phyloP scores from a whole-genome alignment of 64 coral and sea anemone genomes.

The Stichodactyla helianthus region DNA sequence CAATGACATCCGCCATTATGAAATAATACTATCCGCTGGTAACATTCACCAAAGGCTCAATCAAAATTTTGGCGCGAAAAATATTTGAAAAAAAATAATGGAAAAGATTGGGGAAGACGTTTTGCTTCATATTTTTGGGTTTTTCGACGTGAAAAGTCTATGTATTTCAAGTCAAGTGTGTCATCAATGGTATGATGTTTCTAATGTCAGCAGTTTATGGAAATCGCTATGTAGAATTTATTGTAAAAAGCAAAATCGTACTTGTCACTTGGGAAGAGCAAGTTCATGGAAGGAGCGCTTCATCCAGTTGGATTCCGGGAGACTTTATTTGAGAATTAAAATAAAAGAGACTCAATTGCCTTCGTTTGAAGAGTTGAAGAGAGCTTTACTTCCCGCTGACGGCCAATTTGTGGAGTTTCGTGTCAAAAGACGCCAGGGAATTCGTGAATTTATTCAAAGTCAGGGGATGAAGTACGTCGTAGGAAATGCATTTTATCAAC shows the following conservation, averaged over 20 bases:
- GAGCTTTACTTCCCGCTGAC: conserved; percentile 23
- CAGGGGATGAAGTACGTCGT: conserved; percentile 16
- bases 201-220: conserved; percentile 52
- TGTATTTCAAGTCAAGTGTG: conserved; percentile 61
- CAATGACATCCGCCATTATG: conserved; percentile 20
- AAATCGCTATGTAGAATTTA: conserved; percentile 26
- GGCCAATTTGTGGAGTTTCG: conserved; percentile 30
- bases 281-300: conserved; percentile 51
- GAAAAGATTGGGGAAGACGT: conserved; percentile 50
- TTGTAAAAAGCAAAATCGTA: conserved; percentile 56
- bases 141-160: conserved; percentile 48
- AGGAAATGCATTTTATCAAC: conserved; percentile 67
- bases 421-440: conserved; percentile 25
- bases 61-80: background rate
- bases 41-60: too few species aligned
- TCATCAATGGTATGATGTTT: conserved; percentile 49
- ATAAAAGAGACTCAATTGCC: conserved; percentile 27
- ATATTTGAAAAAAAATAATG: background rate
- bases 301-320: conserved; percentile 42
- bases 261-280: conserved; percentile 63
- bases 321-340: conserved; percentile 32
- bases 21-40: background rate
- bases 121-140: conserved; percentile 64
- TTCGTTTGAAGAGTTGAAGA: conserved; percentile 36
- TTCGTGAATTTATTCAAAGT: conserved; percentile 56